Percentiles rank a stretch among this genome's conserved stretches.
Evolutionary conservation across 1,140 invertebrate genomes (phyloP).

Genomic region (Drosophila sp.): DNA sequence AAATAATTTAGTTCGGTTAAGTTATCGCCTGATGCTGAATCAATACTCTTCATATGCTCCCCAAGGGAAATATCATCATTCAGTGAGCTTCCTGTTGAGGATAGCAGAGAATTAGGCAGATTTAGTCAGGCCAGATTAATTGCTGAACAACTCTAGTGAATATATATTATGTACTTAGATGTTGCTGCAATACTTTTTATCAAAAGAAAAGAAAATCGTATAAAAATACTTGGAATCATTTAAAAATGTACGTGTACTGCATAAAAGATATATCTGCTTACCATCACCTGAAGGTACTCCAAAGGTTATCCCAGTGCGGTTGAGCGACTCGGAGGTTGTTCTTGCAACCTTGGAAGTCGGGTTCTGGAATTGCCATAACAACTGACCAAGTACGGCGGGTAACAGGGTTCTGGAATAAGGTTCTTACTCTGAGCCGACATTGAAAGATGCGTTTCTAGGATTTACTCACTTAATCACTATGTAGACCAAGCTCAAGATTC

Average conservation of each 20-base stretch:
- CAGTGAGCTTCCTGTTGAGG: slow-evolving; percentile 16
- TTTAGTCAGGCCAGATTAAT: too few species aligned
- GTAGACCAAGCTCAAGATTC: slow-evolving; percentile 83
- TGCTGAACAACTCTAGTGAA: too few species aligned
- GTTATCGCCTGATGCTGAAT: slow-evolving; percentile 4
- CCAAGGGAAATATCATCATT: slow-evolving; percentile 46
- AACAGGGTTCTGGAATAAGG: slow-evolving; percentile 82
- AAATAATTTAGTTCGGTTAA: slow-evolving; percentile 4
- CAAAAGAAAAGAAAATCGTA: too few species aligned
- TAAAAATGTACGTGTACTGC: too few species aligned
- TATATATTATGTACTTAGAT: too few species aligned
- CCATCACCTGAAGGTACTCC: slow-evolving; percentile 7
- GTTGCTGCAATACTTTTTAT: too few species aligned
- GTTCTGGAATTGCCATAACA: slow-evolving; percentile 80
- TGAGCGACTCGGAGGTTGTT: slow-evolving; percentile 32
- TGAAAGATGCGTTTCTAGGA: not conserved
- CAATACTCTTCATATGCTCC: slow-evolving; percentile 20
- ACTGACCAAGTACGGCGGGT: slow-evolving; percentile 85
- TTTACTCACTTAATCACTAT: slow-evolving; percentile 84
- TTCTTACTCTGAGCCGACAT: not conserved
- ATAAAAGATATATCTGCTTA: not conserved
- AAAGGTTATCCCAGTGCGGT: slow-evolving; percentile 47
- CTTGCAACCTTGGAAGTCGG: not conserved
- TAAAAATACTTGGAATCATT: too few species aligned
- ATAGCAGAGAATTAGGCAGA: not conserved